Conservation (phyloP, 2,797 vertebrate species). For the Peromyscus nudipes region DNA sequence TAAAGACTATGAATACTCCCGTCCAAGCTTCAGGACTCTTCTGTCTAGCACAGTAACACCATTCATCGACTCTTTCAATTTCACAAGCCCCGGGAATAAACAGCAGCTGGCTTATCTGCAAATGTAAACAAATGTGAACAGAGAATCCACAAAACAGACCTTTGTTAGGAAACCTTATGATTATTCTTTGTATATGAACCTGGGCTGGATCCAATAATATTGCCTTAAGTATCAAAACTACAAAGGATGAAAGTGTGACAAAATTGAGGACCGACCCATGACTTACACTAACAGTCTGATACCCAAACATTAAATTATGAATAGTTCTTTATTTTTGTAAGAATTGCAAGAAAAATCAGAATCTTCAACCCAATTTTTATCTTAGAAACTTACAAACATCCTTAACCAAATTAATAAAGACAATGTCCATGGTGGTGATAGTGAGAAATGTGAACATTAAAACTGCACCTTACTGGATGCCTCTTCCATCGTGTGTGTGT, state of each 20-base stretch:
- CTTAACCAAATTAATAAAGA: not conserved
- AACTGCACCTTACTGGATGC: not conserved
- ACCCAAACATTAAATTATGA: not conserved
- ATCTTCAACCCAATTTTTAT: not conserved
- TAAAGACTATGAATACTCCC: conserved; percentile 39
- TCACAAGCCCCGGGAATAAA: not conserved
- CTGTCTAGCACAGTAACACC: conserved; percentile 40
- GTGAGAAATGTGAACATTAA: not conserved
- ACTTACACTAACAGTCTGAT: not conserved
- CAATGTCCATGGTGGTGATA: not conserved
- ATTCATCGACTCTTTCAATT: conserved; percentile 41
- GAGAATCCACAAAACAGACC: conserved; percentile 49
- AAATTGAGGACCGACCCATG: not conserved
- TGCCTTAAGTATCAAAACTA: conserved; percentile 19
- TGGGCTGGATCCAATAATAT: not conserved
- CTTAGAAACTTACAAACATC: conserved; percentile 50
- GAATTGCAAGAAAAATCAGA: not conserved
- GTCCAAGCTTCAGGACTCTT: conserved; percentile 4
- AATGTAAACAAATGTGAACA: conserved; percentile 61
- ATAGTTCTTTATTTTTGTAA: conserved; percentile 27
- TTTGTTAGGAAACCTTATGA: conserved; percentile 44
- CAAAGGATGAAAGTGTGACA: not conserved
- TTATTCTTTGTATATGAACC: conserved; percentile 51
- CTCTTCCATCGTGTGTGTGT: not conserved
- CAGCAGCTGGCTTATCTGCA: conserved; percentile 53